These are phyloP conservation scores for Morus bassanus DNA, from an alignment of 2,797 vertebrate species.

Conservation along the genomic window DNA sequence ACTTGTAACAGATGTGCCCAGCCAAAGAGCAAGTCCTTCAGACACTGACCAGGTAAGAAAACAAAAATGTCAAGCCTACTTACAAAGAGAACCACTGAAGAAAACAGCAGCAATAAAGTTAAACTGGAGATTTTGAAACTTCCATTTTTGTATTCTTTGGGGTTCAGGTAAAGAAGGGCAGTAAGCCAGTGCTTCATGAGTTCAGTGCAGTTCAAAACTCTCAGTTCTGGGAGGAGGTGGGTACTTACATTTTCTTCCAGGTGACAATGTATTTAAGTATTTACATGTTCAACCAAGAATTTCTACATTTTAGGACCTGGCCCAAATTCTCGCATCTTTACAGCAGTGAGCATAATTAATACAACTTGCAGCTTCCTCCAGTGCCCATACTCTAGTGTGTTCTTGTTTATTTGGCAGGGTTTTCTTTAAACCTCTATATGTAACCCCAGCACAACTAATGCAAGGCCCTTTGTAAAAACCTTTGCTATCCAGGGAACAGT, in stretches of 20 bases:
- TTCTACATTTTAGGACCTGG: neutral
- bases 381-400: neutral
- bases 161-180: neutral
- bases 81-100: neutral
- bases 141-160: neutral
- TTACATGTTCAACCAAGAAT: neutral
- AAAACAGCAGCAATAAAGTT: neutral
- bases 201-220: neutral
- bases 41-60: neutral
- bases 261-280: neutral
- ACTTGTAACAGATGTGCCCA: neutral
- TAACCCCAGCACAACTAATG: neutral
- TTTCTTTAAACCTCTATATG: neutral
- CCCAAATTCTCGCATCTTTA: neutral
- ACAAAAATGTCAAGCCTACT: fast-evolving
- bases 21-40: neutral
- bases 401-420: neutral
- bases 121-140: neutral
- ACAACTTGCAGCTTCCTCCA: neutral
- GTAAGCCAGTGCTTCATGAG: neutral
- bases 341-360: neutral
- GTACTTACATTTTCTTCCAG: neutral
- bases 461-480: neutral
- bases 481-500: neutral
- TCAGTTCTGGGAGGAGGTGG: neutral